Evolutionary conservation across 2,797 vertebrate genomes (phyloP).

Genomic region (Champsocephalus esox): DNA sequence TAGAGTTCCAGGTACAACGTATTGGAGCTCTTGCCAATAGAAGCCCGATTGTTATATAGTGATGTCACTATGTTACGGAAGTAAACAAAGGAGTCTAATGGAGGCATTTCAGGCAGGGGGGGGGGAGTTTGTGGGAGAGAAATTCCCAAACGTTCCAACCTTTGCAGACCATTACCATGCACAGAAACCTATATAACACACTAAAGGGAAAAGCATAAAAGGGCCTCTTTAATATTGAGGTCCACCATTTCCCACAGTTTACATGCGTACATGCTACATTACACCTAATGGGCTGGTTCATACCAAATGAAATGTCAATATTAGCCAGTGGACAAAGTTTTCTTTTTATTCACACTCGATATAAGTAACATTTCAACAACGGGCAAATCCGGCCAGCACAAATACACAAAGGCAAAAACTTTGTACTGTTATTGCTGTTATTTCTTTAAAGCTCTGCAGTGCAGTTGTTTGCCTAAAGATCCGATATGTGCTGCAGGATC

Average conservation of each 20-base stretch:
- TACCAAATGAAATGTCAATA: conserved; percentile 18
- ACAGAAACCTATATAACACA: not conserved
- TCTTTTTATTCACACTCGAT: conserved; percentile 31
- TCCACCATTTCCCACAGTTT: not conserved
- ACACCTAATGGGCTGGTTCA: conserved; percentile 3
- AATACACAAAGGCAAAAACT: conserved; percentile 8
- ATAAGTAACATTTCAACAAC: conserved; percentile 11
- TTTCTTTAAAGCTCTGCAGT: conserved; percentile 36
- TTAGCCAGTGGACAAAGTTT: conserved; percentile 10
- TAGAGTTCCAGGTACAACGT: no score
- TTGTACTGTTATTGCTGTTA: conserved; percentile 31
- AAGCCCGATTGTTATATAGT: no score
- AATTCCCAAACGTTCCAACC: no score
- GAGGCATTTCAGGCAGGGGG: no score
- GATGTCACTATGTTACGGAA: no score
- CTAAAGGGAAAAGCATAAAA: not conserved
- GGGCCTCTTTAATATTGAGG: conserved; percentile 7
- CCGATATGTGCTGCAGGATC: conserved; percentile 51
- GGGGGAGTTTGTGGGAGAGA: no score
- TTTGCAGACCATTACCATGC: no score
- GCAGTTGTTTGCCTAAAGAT: conserved; percentile 64
- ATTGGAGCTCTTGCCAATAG: no score
- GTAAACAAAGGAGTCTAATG: no score
- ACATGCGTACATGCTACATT: not conserved
- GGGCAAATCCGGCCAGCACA: not conserved